Evolutionary conservation across 2,888 invertebrate genomes (phyloP).

Genomic region (Scotopteryx bipunctaria): DNA sequence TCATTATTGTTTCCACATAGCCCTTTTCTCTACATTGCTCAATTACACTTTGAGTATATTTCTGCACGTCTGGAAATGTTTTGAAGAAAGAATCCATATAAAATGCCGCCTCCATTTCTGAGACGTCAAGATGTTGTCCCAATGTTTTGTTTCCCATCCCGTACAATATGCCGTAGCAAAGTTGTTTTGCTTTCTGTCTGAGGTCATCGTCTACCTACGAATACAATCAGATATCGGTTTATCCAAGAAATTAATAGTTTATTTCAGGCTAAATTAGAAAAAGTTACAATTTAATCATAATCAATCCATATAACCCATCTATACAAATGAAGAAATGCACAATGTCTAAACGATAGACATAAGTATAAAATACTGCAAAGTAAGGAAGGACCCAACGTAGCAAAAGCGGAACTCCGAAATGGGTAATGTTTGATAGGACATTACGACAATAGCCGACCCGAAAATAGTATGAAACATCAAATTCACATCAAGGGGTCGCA

Average conservation of each 20-base stretch:
- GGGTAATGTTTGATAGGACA: constrained; percentile 32
- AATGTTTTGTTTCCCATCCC: constrained; percentile 96
- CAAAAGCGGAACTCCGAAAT: constrained; percentile 29
- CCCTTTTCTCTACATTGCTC: constrained; percentile 87
- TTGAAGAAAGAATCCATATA: constrained; percentile 93
- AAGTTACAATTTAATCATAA: too few species aligned
- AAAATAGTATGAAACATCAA: constrained; percentile 37
- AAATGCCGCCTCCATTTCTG: constrained; percentile 89
- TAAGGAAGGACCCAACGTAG: constrained; percentile 1
- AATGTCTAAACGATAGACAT: neutral
- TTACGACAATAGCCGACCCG: constrained; percentile 32
- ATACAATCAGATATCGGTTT: too few species aligned
- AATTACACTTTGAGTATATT: constrained; percentile 79
- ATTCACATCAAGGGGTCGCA: constrained; percentile 32
- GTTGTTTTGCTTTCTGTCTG: constrained; percentile 94
- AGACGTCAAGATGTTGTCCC: constrained; percentile 89
- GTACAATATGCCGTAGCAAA: constrained; percentile 98
- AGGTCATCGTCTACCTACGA: constrained; percentile 88
- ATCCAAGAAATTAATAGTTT: too few species aligned
- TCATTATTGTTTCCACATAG: constrained; percentile 92
- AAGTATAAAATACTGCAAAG: neutral
- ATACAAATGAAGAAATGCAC: neutral
- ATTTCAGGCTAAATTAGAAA: neutral
- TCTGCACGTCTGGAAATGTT: constrained; percentile 87
- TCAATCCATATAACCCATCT: too few species aligned